Conservation (phyloP, 2,888 invertebrate species). For the Hypsopygia costalis region DNA sequence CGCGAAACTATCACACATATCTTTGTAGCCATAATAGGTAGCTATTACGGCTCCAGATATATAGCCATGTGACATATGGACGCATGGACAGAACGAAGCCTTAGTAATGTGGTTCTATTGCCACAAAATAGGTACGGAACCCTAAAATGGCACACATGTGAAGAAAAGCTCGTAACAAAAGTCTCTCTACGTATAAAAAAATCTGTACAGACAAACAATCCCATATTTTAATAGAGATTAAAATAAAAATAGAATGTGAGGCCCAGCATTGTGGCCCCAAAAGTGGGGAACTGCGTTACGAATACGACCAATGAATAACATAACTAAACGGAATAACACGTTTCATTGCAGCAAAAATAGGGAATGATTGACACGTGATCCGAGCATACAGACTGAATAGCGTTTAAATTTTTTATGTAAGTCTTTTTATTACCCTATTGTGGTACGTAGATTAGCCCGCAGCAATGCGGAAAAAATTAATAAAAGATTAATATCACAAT, state of each 20-base stretch:
- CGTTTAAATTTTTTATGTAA: constrained; percentile 54
- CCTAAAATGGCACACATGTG: too few relatives aligned
- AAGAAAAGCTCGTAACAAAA: too few relatives aligned
- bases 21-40: too few relatives aligned
- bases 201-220: constrained; percentile 25
- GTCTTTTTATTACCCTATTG: constrained; percentile 65
- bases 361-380: constrained; percentile 76
- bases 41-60: too few relatives aligned
- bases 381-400: constrained; percentile 53
- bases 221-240: constrained; percentile 39
- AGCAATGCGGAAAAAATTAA: constrained; percentile 65
- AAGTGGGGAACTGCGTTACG: constrained; percentile 56
- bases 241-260: constrained; percentile 46
- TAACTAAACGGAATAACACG: constrained; percentile 70
- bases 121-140: too few relatives aligned
- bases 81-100: too few relatives aligned
- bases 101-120: too few relatives aligned
- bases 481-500: constrained; percentile 61
- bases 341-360: constrained; percentile 56
- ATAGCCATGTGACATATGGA: too few relatives aligned
- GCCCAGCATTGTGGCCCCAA: constrained; percentile 47
- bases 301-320: constrained; percentile 75
- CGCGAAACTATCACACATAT: too few relatives aligned
- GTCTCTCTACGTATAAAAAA: not conserved
- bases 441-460: constrained; percentile 58